Percentiles rank a stretch among this genome's conserved stretches.
Conservation (phyloP, 2,113 vertebrate species). For the Stercorarius parasiticus region DNA sequence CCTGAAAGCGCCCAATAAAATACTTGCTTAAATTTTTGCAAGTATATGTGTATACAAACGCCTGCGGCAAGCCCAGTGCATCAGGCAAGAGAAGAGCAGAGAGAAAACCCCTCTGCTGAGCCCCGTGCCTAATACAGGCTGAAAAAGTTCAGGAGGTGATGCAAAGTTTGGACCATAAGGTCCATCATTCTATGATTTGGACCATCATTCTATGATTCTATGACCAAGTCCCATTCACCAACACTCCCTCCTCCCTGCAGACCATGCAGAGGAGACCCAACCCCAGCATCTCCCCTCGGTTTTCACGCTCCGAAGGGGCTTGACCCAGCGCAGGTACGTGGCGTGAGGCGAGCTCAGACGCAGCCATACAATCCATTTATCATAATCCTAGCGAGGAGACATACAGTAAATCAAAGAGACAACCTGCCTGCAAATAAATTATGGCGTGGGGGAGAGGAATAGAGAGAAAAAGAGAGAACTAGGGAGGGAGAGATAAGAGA, state of each 20-base stretch:
- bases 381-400: constrained; percentile 76
- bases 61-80: accelerated
- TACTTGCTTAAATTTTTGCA: background rate
- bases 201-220: too few relatives aligned
- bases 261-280: background rate
- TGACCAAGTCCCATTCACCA: background rate
- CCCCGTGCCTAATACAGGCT: background rate
- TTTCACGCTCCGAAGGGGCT: constrained; percentile 41
- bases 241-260: background rate
- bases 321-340: constrained; percentile 54
- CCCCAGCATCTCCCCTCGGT: background rate
- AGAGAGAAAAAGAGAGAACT: constrained; percentile 22
- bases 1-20: background rate
- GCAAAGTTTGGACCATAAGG: background rate
- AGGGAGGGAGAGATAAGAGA: constrained; percentile 24
- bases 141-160: background rate
- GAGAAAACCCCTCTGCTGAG: accelerated
- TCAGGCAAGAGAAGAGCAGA: background rate
- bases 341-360: constrained; percentile 57
- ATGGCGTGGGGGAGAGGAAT: constrained; percentile 2
- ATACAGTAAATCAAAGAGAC: constrained; percentile 79
- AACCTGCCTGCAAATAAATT: constrained; percentile 77
- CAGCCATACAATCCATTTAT: constrained; percentile 78
- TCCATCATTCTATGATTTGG: too few relatives aligned
- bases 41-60: accelerated